These are phyloP conservation scores for Acanthiza pusilla DNA, from an alignment of 2,797 vertebrate genomes.

Conservation along the genomic window DNA sequence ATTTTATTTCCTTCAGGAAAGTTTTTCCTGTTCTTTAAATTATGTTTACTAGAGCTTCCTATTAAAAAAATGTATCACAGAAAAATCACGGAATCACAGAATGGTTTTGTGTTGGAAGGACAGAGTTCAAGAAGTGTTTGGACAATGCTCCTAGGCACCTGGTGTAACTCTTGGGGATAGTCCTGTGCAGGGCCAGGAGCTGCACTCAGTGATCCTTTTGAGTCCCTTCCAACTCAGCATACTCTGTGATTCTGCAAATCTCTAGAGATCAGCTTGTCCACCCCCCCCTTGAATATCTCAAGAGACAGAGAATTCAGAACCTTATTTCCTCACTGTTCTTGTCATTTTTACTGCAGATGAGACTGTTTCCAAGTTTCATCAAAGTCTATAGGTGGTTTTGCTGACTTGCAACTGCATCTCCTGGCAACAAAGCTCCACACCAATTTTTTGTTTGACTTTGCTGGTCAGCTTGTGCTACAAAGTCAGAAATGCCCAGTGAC, in stretches of 20 bases:
- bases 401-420: neutral
- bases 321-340: neutral
- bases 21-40: neutral
- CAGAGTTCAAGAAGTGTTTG: neutral
- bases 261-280: neutral
- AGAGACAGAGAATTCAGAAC: neutral
- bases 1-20: neutral
- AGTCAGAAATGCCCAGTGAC: neutral
- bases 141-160: no score
- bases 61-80: neutral
- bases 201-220: neutral
- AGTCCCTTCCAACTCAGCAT: neutral
- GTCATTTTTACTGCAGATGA: neutral
- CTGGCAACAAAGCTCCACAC: neutral
- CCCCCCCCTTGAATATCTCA: neutral
- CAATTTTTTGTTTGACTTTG: neutral
- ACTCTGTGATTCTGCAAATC: neutral
- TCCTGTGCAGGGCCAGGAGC: neutral
- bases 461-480: neutral
- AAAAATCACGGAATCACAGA: neutral
- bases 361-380: neutral
- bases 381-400: neutral
- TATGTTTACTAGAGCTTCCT: neutral
- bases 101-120: neutral
- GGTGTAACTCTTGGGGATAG: neutral